Base-by-base conservation (phyloP, 2,113 vertebrate genomes). In the Scartelaos histophorus region DNA sequence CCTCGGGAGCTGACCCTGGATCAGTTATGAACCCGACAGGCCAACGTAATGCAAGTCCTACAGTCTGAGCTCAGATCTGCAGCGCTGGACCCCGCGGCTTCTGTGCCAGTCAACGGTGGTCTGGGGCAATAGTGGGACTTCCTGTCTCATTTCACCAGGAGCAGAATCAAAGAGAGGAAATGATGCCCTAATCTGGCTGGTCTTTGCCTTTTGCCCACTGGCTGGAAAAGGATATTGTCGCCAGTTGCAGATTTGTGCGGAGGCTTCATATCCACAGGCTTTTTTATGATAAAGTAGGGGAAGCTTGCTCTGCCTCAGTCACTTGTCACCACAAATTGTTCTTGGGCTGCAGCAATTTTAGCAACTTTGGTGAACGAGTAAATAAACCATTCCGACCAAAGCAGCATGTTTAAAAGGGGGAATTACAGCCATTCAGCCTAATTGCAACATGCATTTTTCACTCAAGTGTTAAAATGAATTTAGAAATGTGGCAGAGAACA, bases 161-260 rank as follows among this genome's bases (percentile, higher is more conserved):
- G 81, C 87, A 81, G 86, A 95, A 94, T 93, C 92, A 93, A 95
- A 94, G 93, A 67, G 76, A 80, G 82, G 80, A 93, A 94, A 94
- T 93, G 91, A 90, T 86, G 89, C 61, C 53, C 87, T 84, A 94
- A 93, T 93, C 92, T 93, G 88, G 87, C 79, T 78, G 79, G 79
- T 89, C 90, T 92, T 90, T 91, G 94, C 88, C 83, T 82, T 88
- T 85, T 91, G 56, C 43, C 68, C 53, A 22, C 53, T 53, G 80
- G 75, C 86, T 91, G 86, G 81, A 87, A 89, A 91, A 69, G 87
- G 86, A 75, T 84, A 58, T 45, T 78, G 76, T 76, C 57, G 38
- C 79, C 70, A 49, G 82, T 70, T 78, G 73, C 75, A 75, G 79
- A 66, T 73, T 66, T 70, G 17, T 64, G 54, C 66, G 78, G 66